These are phyloP conservation scores for Eulemur coronatus DNA, from an alignment of 2,797 vertebrate genomes.

Conservation along the genomic window DNA sequence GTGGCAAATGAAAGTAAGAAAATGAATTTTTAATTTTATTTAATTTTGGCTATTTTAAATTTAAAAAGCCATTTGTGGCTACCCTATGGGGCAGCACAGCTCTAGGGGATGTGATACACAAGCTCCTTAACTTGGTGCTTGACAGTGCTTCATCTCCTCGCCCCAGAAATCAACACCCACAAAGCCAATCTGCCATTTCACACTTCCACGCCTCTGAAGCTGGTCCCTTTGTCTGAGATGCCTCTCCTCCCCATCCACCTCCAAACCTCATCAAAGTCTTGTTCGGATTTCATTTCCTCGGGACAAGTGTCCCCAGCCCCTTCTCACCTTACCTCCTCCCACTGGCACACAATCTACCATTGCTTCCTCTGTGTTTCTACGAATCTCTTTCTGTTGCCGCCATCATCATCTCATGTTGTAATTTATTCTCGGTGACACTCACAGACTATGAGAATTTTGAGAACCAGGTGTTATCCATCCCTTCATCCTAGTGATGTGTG, in stretches of 20 bases:
- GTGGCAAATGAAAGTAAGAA: neutral
- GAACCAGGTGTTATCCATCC: neutral
- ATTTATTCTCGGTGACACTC: neutral
- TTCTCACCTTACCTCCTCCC: neutral
- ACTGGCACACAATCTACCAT: neutral
- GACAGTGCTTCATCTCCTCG: neutral
- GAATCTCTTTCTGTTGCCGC: neutral
- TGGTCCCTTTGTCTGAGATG: neutral
- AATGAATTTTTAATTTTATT: neutral
- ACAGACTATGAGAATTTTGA: neutral
- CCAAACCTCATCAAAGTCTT: neutral
- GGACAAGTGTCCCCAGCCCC: neutral
- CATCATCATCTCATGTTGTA: neutral
- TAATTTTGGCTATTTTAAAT: neutral
- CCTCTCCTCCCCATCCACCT: neutral
- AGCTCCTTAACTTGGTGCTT: neutral
- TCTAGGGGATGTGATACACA: too few species aligned
- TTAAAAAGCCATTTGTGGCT: neutral
- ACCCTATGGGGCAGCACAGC: fast-evolving
- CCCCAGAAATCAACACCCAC: neutral
- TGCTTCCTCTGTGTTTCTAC: neutral
- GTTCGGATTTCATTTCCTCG: neutral
- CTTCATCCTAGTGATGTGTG: neutral
- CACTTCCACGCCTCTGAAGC: neutral
- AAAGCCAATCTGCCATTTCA: neutral